Evolutionary conservation across 2,113 vertebrate species (phyloP), one percentile per base, ranked within the genome.

Genomic region (Spea multiplicata): DNA sequence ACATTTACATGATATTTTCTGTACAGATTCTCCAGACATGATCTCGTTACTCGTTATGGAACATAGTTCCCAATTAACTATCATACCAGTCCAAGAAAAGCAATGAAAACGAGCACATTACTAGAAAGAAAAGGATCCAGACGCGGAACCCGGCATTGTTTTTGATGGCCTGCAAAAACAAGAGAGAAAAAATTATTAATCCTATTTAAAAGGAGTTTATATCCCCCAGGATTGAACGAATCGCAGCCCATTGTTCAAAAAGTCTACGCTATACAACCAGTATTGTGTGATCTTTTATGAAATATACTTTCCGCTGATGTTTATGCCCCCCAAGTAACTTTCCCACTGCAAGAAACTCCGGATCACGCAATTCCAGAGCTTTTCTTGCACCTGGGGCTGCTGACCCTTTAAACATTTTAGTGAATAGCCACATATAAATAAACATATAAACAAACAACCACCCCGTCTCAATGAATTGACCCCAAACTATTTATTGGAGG

Each of bases 61-160:
- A 5, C 55, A 13, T 12, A 5, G 9, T 59, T 7, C 55, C 4
- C 44, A 73, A 80, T 89, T 95, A 98, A 86, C 96, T 94, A 88
- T 96, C 97, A 4, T 99, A 99, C 97, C 97, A 99, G 88, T 99
- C 97, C 82, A 99, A 89, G 87, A 99, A 98, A 71, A 99, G 94
- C 80, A 99, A 88, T 47, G 97, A 99, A 85, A 99, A 99, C 1
- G 97, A 99, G 78, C 97, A 99, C 97, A 98, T 99, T 75, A 98
- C 97, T 30, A 99, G 92, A 91, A 99, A 99, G 90, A 99, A 99
- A 0, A 99, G 95, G 86, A 99, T 95, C 97, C 97, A 99, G 2
- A 99, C 97, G 2, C 97, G 91, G 89, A 99, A 99, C 81, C 97
- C 97, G 0, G 97, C 97, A 0, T 99, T 99, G 89, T 99, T 99